Conservation (phyloP, 1,140 invertebrate species). For the Calosoma granatense region DNA sequence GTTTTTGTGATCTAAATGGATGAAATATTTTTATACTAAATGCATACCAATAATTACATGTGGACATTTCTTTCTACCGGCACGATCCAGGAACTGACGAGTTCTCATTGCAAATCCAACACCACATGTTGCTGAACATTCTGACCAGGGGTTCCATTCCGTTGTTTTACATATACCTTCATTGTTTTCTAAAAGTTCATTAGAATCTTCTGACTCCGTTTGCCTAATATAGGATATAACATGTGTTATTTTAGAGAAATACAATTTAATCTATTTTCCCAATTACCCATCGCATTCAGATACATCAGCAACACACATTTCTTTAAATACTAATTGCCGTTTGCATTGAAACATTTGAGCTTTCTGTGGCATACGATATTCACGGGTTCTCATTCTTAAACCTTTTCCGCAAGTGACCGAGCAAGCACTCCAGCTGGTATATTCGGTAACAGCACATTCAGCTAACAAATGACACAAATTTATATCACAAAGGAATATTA, state of each 20-base stretch:
- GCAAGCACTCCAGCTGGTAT: conserved; percentile 65
- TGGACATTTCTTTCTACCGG: conserved; percentile 67
- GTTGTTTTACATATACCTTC: conserved; percentile 56
- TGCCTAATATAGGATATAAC: conserved; percentile 9
- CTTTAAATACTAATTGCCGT: conserved; percentile 71
- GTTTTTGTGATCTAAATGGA: background rate
- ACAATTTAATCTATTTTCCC: too few relatives aligned
- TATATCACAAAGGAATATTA: conserved; percentile 16
- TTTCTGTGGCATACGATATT: conserved; percentile 66
- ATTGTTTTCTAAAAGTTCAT: conserved; percentile 29
- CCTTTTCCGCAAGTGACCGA: conserved; percentile 85
- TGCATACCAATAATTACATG: conserved; percentile 46
- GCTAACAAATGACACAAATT: conserved; percentile 38
- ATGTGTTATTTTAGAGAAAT: too few relatives aligned
- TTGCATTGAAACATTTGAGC: conserved; percentile 68
- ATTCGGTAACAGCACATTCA: conserved; percentile 67
- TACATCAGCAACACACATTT: conserved; percentile 70
- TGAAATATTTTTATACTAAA: too few relatives aligned
- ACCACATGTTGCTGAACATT: conserved; percentile 75
- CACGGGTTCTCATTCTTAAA: conserved; percentile 63
- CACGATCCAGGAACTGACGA: conserved; percentile 58
- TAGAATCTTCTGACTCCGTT: conserved; percentile 29
- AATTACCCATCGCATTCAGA: conserved; percentile 58
- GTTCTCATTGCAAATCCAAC: conserved; percentile 63
- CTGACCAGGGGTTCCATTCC: conserved; percentile 69